Evolutionary conservation across 2,888 invertebrate species (phyloP).

Genomic region (Machimus rusticus): DNA sequence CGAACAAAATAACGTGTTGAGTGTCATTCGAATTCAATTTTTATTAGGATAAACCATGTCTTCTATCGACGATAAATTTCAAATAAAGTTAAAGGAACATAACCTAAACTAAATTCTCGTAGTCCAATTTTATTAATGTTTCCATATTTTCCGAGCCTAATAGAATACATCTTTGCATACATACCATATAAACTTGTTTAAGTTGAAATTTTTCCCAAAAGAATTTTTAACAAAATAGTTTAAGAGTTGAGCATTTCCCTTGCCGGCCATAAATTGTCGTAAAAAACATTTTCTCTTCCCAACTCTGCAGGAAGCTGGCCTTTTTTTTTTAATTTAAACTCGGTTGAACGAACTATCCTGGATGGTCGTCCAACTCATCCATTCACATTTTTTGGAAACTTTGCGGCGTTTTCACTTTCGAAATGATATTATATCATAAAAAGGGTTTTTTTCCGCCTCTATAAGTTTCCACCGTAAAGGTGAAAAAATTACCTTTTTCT

Average conservation of each 20-base stretch:
- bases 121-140: background rate
- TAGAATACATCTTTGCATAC: background rate
- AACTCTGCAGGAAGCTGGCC: background rate
- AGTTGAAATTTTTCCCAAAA: no score
- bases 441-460: background rate
- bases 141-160: background rate
- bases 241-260: no score
- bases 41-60: background rate
- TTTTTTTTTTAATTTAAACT: background rate
- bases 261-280: no score
- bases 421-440: background rate
- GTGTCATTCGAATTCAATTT: background rate
- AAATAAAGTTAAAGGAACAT: background rate
- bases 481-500: background rate
- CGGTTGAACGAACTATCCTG: background rate
- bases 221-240: no score
- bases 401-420: background rate
- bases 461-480: background rate
- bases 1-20: background rate
- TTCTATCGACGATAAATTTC: background rate
- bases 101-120: background rate
- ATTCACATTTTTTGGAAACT: background rate
- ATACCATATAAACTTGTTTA: no score
- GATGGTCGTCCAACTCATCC: background rate
- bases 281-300: background rate